Conservation (phyloP, 2,888 invertebrate genomes). For the Pristionchus fissidentatus region DNA sequence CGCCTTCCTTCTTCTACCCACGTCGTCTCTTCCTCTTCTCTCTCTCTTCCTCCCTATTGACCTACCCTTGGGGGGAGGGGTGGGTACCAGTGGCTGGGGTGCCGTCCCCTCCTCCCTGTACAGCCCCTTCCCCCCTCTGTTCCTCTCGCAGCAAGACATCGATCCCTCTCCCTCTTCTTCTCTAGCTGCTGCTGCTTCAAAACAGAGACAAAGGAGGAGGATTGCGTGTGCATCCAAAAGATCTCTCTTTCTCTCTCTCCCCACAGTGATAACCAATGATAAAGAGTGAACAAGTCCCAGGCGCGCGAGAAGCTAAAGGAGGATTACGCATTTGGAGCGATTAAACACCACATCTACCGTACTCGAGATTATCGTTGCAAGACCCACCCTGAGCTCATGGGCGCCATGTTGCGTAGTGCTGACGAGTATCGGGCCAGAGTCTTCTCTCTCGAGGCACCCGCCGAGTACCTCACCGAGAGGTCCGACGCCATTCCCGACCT, state of each 20-base stretch:
- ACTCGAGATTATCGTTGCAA: neutral
- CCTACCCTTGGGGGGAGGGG: slow-evolving; percentile 21
- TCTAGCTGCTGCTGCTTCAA: neutral
- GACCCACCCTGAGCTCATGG: slow-evolving; percentile 48
- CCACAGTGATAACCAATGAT: slow-evolving; percentile 20
- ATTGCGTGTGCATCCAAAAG: neutral
- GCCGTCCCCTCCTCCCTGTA: too few species aligned
- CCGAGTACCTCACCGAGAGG: slow-evolving; percentile 52
- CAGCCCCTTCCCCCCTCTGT: slow-evolving; percentile 11
- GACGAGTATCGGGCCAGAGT: slow-evolving; percentile 52
- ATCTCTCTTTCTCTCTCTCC: neutral
- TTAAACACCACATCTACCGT: neutral
- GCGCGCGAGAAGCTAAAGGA: neutral
- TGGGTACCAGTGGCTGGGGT: slow-evolving; percentile 12
- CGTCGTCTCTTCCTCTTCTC: slow-evolving; percentile 13
- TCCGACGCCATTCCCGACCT: slow-evolving; percentile 49
- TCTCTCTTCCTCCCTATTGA: slow-evolving; percentile 16
- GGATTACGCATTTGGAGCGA: neutral
- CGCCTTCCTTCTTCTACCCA: too few species aligned
- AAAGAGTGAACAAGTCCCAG: slow-evolving; percentile 1
- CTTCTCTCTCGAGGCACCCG: slow-evolving; percentile 51
- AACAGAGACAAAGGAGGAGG: neutral
- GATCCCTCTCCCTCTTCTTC: neutral
- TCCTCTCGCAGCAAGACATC: slow-evolving; percentile 12
- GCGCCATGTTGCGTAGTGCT: slow-evolving; percentile 52